Conservation (phyloP, 2,113 vertebrate genomes). For the Eretmochelys imbricata region DNA sequence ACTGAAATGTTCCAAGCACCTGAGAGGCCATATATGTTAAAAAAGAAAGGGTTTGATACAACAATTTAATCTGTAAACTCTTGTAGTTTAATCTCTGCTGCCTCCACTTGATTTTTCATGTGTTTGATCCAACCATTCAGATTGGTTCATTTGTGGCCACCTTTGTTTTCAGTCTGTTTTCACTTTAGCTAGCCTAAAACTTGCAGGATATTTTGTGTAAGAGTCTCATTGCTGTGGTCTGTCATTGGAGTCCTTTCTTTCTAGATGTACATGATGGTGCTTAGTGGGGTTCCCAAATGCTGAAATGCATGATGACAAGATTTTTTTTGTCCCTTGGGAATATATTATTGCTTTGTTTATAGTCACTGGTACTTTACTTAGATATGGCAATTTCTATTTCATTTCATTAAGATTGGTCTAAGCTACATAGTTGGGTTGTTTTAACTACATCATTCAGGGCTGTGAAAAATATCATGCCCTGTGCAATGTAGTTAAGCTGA, state of each 20-base stretch:
- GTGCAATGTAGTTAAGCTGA: background rate
- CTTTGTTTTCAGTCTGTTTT: background rate
- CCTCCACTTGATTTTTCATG: background rate
- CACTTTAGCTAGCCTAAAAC: background rate
- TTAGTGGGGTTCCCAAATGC: background rate
- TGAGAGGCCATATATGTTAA: background rate
- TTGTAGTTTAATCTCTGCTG: background rate
- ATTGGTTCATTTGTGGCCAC: background rate
- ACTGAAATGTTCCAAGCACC: background rate
- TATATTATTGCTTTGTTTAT: background rate
- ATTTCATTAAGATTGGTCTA: background rate
- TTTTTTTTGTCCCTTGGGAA: background rate
- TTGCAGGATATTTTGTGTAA: background rate
- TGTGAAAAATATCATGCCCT: background rate
- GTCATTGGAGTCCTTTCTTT: rapidly evolving
- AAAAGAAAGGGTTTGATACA: background rate
- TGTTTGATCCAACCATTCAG: background rate
- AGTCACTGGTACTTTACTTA: background rate
- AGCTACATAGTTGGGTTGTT: background rate
- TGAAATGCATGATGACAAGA: background rate
- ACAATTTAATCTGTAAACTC: background rate
- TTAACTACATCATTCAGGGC: background rate
- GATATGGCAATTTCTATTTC: background rate
- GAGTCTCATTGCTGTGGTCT: background rate
- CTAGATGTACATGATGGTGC: background rate